Evolutionary conservation across 2,888 invertebrate species (phyloP).

Genomic region (Tetrapedia diversipes): DNA sequence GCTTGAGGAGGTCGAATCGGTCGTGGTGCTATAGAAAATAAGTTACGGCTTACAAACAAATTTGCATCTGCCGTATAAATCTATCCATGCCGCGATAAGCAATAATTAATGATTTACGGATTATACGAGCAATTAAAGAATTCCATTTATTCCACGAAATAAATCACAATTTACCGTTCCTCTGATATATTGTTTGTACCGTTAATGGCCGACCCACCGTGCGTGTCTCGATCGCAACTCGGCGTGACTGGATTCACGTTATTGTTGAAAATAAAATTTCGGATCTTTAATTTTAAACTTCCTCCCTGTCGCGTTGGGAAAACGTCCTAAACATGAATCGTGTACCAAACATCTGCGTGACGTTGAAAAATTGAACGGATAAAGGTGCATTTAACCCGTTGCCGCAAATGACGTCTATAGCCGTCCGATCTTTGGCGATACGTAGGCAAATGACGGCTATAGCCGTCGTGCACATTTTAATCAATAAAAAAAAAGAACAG

Average conservation of each 20-base stretch:
- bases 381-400: too few relatives aligned
- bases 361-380: too few relatives aligned
- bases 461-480: too few relatives aligned
- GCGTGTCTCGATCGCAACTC: neutral
- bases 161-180: slow-evolving; percentile 52
- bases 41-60: slow-evolving; percentile 23
- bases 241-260: neutral
- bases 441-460: too few relatives aligned
- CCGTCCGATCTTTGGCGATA: too few relatives aligned
- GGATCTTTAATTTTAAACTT: too few relatives aligned
- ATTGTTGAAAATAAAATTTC: neutral
- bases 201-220: slow-evolving; percentile 15
- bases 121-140: slow-evolving; percentile 48
- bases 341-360: too few relatives aligned
- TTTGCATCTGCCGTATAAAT: slow-evolving; percentile 45
- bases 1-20: slow-evolving; percentile 21
- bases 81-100: slow-evolving; percentile 34
- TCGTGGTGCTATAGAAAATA: slow-evolving; percentile 9
- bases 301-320: too few relatives aligned
- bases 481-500: too few relatives aligned
- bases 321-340: too few relatives aligned
- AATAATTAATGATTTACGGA: slow-evolving; percentile 51
- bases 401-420: too few relatives aligned
- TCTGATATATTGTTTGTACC: slow-evolving; percentile 47
- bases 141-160: slow-evolving; percentile 36